Evolutionary conservation across 2,113 vertebrate species (phyloP), one percentile per base, ranked within the genome.

Genomic region (Pseudorectes ferrugineus): DNA sequence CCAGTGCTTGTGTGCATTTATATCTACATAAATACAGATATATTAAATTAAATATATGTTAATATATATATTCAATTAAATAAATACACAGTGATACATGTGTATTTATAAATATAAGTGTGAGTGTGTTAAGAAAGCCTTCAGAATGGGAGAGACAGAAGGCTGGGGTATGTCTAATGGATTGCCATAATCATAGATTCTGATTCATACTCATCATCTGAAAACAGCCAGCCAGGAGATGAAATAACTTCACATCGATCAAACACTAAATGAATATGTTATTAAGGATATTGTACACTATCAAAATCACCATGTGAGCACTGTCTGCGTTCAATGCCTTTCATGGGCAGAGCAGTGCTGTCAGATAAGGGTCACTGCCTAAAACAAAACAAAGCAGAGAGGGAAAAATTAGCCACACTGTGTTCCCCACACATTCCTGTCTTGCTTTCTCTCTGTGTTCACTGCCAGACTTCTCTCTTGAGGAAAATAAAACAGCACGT

Each of bases 181-280:
- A 73, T 68, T 83, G 62, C 54, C 63, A 43, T 65, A 76, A 87
- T 82, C 70, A 93, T 3, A 93, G 85, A 73, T 88, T 83, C 67
- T 70, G 67, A 80, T 83, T 95, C 85, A 21, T 18, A 29, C 67
- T 75, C 88, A 58, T 73, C 38, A 15, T 36, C 79, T 76, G 79
- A 36, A 88, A 83, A 77, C 82, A 94, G 57, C 35, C 68, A 88
- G 67, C 38, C 68, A 80, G 72, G 45, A 94, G 85, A 85, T 73
- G 78, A 62, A 94, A 92, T 58, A 70, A 83, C 67, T 96, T 76
- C 49, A n/a, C 88, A 92, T 93, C 94, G 73, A 46, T 89, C 75
- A 83, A 65, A 35, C 72, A 49, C 62, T 8, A 88, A 92, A 85
- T 46, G 74, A 89, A 66, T 79, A 31, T 66, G 71, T 78, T 92